Percentiles rank a stretch among this genome's conserved stretches.
Evolutionary conservation across 2,888 invertebrate genomes (phyloP).

Genomic region (Habroteleia sp.): DNA sequence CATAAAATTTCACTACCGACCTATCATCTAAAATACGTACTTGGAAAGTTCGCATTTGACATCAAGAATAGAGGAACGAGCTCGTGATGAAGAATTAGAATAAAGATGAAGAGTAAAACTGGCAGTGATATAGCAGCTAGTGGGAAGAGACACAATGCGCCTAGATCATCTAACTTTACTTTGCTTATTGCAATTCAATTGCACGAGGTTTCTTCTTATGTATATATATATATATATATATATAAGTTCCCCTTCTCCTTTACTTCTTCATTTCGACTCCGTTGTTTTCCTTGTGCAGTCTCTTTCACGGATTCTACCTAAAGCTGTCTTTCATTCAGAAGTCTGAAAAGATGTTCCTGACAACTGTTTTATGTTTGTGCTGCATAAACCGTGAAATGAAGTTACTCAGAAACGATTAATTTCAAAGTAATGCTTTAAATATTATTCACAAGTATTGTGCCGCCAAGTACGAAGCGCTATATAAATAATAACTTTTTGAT

Average conservation of each 20-base stretch:
- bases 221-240: slow-evolving; percentile 32
- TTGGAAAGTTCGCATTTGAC: slow-evolving; percentile 75
- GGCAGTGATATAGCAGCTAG: slow-evolving; percentile 73
- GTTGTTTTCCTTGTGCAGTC: slow-evolving; percentile 62
- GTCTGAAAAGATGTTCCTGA: slow-evolving; percentile 72
- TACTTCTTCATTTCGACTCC: slow-evolving; percentile 53
- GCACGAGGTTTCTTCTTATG: slow-evolving; percentile 71
- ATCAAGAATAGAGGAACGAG: slow-evolving; percentile 65
- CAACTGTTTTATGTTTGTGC: slow-evolving; percentile 76
- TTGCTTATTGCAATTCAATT: slow-evolving; percentile 79
- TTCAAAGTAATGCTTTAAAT: slow-evolving; percentile 37
- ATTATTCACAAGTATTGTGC: slow-evolving; percentile 17
- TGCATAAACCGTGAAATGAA: slow-evolving; percentile 57
- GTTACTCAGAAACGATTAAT: slow-evolving; percentile 48
- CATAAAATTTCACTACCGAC: slow-evolving; percentile 75
- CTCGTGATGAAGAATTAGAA: slow-evolving; percentile 64
- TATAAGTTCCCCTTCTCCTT: slow-evolving; percentile 64
- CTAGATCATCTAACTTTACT: slow-evolving; percentile 78
- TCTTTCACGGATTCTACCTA: slow-evolving; percentile 63
- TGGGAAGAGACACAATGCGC: slow-evolving; percentile 71
- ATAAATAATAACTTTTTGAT: slow-evolving; percentile 49
- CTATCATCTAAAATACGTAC: slow-evolving; percentile 65
- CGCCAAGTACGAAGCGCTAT: slow-evolving; percentile 6
- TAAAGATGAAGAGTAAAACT: slow-evolving; percentile 66
- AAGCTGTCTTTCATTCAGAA: slow-evolving; percentile 68